Evolutionary conservation across 1,140 invertebrate genomes (phyloP).

Genomic region (Phenacoccus solenopsis): DNA sequence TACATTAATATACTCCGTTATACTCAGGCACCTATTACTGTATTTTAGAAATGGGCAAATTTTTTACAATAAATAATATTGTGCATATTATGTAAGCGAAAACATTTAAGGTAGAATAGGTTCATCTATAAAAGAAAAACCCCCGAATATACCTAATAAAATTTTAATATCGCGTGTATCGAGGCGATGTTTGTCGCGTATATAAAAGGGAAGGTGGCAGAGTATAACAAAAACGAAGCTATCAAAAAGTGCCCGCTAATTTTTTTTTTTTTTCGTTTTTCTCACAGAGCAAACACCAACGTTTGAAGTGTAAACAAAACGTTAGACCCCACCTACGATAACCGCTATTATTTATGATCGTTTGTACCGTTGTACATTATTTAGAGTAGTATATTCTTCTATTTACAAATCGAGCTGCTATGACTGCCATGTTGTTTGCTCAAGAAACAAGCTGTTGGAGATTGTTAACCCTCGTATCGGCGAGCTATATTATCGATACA

Average conservation of each 20-base stretch:
- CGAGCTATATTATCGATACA: background rate
- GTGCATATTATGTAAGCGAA: no score
- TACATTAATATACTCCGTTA: background rate
- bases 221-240: constrained; percentile 1
- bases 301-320: background rate
- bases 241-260: background rate
- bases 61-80: background rate
- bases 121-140: background rate
- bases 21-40: background rate
- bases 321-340: background rate
- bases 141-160: background rate
- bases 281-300: background rate
- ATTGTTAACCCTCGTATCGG: background rate
- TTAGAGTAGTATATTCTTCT: background rate
- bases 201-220: background rate
- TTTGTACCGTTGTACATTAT: constrained; percentile 2
- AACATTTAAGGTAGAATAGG: no score
- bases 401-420: constrained; percentile 1
- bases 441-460: background rate
- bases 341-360: constrained; percentile 1
- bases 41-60: background rate
- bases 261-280: background rate
- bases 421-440: background rate
- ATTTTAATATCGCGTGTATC: background rate
- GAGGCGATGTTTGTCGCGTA: background rate